These are phyloP conservation scores for Criorhina ranunculi DNA, from an alignment of 2,888 invertebrate genomes.

Conservation along the genomic window DNA sequence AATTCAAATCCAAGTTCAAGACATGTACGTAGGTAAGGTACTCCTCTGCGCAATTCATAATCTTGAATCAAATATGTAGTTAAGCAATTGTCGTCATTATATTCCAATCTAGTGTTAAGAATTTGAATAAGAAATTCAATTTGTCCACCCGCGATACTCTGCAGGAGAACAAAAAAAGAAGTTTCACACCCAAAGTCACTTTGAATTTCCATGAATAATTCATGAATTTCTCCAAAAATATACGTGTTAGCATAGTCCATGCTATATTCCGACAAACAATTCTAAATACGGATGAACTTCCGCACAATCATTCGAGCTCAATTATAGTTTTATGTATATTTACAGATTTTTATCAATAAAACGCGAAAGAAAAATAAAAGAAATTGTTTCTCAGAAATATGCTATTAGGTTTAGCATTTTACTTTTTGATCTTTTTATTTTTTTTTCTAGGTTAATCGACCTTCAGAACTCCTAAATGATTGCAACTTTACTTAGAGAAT, in stretches of 20 bases:
- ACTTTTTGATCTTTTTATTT: too few species aligned
- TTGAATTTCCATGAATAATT: conserved; percentile 29
- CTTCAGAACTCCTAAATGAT: neutral
- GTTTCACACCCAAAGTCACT: conserved; percentile 4
- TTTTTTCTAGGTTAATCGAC: conserved; percentile 32
- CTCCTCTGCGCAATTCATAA: neutral
- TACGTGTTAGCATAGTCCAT: neutral
- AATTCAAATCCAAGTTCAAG: too few species aligned
- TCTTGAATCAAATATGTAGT: neutral
- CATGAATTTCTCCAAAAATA: conserved; percentile 21
- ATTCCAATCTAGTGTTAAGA: neutral
- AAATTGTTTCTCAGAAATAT: neutral
- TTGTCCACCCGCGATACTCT: neutral
- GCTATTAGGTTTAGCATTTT: conserved; percentile 12
- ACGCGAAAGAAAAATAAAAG: neutral
- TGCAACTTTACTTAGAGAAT: conserved; percentile 1
- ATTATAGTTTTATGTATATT: neutral
- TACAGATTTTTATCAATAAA: neutral
- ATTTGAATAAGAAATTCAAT: neutral
- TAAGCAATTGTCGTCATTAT: neutral
- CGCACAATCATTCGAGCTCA: conserved; percentile 9
- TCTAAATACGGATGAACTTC: conserved; percentile 35
- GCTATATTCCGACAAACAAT: conserved; percentile 19
- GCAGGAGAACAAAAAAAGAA: conserved; percentile 1
- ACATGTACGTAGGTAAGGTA: too few species aligned